phyloP scores from a whole-genome alignment of 2,113 vertebrate species.

The Triplophysa tibetana region DNA sequence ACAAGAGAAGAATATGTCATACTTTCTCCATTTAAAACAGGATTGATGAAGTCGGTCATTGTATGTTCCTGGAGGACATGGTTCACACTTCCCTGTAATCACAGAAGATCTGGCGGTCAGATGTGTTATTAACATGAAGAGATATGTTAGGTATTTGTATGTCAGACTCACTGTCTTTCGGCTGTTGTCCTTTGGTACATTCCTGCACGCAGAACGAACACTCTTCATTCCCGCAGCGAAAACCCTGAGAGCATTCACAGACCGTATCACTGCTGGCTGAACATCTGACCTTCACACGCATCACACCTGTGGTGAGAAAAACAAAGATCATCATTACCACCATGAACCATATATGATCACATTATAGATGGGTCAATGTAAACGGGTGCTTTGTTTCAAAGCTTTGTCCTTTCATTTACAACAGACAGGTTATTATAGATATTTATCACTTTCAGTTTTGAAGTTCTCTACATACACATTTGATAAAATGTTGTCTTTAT shows the following conservation, averaged over 20 bases:
- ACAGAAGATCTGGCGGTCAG: background rate
- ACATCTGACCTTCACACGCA: constrained; percentile 20
- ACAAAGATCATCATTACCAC: background rate
- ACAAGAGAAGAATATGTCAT: background rate
- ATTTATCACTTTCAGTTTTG: too few species aligned
- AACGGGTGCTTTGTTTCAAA: too few species aligned
- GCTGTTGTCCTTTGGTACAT: constrained; percentile 66
- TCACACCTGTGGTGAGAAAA: background rate
- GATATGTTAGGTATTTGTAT: background rate
- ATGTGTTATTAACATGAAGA: background rate
- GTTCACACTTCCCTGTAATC: constrained; percentile 63
- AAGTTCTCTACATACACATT: too few species aligned
- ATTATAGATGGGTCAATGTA: too few species aligned
- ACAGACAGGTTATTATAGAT: too few species aligned
- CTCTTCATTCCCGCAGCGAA: constrained; percentile 48
- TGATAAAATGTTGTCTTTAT: too few species aligned
- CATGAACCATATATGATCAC: too few species aligned
- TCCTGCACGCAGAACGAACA: constrained; percentile 61
- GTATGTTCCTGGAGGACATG: constrained; percentile 68
- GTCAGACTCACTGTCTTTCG: background rate
- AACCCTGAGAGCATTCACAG: constrained; percentile 54
- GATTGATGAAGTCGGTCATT: constrained; percentile 62
- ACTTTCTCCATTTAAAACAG: constrained; percentile 66
- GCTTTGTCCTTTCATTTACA: too few species aligned
- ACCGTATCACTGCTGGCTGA: constrained; percentile 20